Conservation (phyloP, 2,797 vertebrate species). For the Scleropages formosus region DNA sequence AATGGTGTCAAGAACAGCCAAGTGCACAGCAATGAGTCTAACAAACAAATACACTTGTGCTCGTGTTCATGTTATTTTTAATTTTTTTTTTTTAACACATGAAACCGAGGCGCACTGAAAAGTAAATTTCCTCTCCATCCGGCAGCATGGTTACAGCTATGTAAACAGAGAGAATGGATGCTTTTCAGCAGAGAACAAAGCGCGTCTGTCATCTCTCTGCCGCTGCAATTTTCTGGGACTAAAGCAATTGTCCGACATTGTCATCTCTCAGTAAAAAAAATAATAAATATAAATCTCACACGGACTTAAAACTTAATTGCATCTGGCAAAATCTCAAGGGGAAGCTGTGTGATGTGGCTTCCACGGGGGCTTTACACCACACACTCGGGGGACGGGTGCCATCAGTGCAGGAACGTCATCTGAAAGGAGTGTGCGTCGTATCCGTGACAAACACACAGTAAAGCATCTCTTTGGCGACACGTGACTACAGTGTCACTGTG, state of each 20-base stretch:
- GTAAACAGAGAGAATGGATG: constrained; percentile 6
- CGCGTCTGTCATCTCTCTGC: constrained; percentile 38
- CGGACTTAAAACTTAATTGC: constrained; percentile 43
- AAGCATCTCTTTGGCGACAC: neutral
- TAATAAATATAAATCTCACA: constrained; percentile 20
- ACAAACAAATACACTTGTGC: constrained; percentile 4
- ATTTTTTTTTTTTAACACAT: neutral
- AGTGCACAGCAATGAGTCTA: constrained; percentile 21
- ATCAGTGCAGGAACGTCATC: neutral
- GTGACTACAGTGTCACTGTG: too few species aligned
- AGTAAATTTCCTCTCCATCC: neutral
- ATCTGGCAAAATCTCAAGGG: constrained; percentile 35
- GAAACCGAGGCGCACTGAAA: neutral
- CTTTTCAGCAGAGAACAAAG: constrained; percentile 36
- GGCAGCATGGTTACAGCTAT: constrained; percentile 34
- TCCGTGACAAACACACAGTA: neutral
- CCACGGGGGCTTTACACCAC: neutral
- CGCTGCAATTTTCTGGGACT: constrained; percentile 34
- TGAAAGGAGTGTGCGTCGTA: neutral
- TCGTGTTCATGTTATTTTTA: neutral
- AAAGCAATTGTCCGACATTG: constrained; percentile 40
- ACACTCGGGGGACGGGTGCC: constrained; percentile 9
- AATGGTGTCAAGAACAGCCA: constrained; percentile 7
- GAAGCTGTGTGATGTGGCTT: constrained; percentile 20
- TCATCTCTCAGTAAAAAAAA: constrained; percentile 39